phyloP scores from a whole-genome alignment of 2,113 vertebrate species.

The Erinaceus europaeus region DNA sequence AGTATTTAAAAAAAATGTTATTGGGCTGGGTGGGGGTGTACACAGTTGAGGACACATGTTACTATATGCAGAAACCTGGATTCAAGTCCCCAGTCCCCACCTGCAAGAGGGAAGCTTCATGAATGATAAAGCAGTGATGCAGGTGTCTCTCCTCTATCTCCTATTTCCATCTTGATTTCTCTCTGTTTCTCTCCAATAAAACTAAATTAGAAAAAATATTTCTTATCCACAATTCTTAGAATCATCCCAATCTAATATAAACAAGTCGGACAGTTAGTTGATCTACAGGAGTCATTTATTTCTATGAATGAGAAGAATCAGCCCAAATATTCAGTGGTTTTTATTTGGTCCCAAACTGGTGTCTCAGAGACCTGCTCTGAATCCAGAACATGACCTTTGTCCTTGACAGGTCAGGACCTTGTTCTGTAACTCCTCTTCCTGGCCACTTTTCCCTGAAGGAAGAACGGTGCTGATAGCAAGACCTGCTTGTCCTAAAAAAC shows the following conservation, averaged over 20 bases:
- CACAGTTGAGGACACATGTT: too few relatives aligned
- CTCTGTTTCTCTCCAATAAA: too few relatives aligned
- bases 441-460: not conserved
- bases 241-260: not conserved
- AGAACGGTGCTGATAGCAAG: slow-evolving; percentile 49
- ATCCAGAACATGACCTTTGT: not conserved
- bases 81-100: too few relatives aligned
- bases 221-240: not conserved
- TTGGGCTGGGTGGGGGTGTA: too few relatives aligned
- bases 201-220: not conserved
- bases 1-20: not conserved
- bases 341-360: too few relatives aligned
- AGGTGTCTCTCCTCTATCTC: too few relatives aligned
- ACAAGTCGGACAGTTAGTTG: not conserved
- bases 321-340: not conserved
- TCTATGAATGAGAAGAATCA: not conserved
- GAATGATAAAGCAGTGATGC: too few relatives aligned
- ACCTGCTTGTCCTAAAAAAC: slow-evolving; percentile 39
- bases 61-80: too few relatives aligned
- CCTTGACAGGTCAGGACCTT: not conserved
- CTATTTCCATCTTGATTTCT: too few relatives aligned
- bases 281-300: not conserved
- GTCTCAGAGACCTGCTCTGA: not conserved
- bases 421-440: not conserved
- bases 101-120: too few relatives aligned